Base-by-base conservation (phyloP, 2,797 vertebrate genomes). In the Rhinogobio ventralis region DNA sequence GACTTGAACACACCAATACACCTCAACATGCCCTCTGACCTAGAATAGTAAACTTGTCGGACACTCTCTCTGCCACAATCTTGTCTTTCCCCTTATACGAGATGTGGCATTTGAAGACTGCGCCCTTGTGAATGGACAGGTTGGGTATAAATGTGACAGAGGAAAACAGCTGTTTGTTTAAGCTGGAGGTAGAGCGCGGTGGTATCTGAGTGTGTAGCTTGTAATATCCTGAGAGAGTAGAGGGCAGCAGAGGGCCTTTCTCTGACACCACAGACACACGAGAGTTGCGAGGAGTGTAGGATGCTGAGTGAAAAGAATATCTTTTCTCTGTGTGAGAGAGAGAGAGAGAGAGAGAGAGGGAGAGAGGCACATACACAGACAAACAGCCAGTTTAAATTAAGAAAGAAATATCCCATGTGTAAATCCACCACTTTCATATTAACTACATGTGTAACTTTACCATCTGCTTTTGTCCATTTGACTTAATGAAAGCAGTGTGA, bases 21-120 rank as follows among this genome's bases (percentile, higher is more conserved):
- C 8, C 6, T 42, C 13, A 64, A 30, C 25, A 64, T 3, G 14
- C 28, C 45, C 39, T 46, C 93, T 94, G 90, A 96, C 95, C 94
- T 60, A 95, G 89, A 74, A 96, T 85, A 0, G 94, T 94, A 42
- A 96, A 94, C 89, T 91, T 96, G 87, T 96, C 93, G 0, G 95
- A 96, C 57, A 94, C 93, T 86, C 87, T 94, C 90, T 95, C 94
- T 81, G 89, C 91, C 89, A 95, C 92, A 1, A 95, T 93, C 89
- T 94, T 95, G 84, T 96, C 95, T 86, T 96, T 96, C 77, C 93
- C 95, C 11, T 85, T n/a, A 66, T 95, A 96, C 51, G 93, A 94
- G 81, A 96, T 93, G 86, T 95, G 94, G 79, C 95, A 96, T 88
- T 95, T 95, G 82, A 96, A 96, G 72, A 95, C 91, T 0, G 94